Conservation (phyloP, 2,888 invertebrate species). For the Heteropelma amictum region DNA sequence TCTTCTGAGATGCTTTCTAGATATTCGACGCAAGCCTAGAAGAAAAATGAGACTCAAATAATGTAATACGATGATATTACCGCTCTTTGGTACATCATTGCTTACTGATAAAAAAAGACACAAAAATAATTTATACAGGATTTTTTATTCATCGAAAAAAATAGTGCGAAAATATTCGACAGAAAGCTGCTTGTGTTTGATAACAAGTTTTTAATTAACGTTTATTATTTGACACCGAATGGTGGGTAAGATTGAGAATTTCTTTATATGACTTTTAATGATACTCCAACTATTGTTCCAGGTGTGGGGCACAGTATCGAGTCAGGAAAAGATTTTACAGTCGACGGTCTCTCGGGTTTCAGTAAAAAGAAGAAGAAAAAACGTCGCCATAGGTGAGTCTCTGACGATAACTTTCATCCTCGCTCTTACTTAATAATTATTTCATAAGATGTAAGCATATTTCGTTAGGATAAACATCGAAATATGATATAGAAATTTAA, state of each 20-base stretch:
- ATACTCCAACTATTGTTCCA: too few species aligned
- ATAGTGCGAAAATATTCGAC: too few species aligned
- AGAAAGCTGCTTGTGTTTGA: too few species aligned
- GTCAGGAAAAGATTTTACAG: conserved; percentile 89
- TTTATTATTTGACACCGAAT: conserved; percentile 6
- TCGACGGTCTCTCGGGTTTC: conserved; percentile 89
- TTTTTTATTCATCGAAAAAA: too few species aligned
- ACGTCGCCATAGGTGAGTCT: conserved; percentile 91
- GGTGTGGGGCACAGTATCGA: conserved; percentile 85
- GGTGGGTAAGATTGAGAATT: too few species aligned
- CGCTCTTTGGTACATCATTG: neutral
- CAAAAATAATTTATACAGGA: too few species aligned
- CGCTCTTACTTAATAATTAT: neutral
- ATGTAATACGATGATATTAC: conserved; percentile 10
- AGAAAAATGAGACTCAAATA: conserved; percentile 66
- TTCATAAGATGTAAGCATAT: neutral
- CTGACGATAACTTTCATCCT: conserved; percentile 61
- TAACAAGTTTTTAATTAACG: neutral
- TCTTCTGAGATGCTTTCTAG: neutral
- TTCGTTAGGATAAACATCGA: neutral
- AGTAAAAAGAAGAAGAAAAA: conserved; percentile 97
- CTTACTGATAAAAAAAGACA: too few species aligned
- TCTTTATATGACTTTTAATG: too few species aligned
- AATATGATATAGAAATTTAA: neutral
- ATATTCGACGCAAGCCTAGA: conserved; percentile 30